phyloP scores from a whole-genome alignment of 2,888 invertebrate genomes.

The Tillus elongatus region DNA sequence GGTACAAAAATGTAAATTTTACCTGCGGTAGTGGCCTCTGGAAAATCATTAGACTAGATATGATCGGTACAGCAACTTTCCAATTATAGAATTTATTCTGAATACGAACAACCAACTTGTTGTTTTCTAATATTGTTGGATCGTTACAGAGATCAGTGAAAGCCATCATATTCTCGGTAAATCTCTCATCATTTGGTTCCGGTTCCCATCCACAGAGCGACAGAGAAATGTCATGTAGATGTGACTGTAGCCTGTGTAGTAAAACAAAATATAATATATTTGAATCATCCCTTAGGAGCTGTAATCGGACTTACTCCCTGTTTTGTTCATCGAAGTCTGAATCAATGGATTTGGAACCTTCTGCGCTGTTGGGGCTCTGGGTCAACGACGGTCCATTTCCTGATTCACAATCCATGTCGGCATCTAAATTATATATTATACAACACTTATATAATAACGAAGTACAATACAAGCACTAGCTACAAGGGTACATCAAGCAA shows the following conservation, averaged over 20 bases:
- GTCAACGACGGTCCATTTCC: conserved; percentile 93
- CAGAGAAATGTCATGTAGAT: conserved; percentile 56
- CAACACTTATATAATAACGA: conserved; percentile 30
- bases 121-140: conserved; percentile 65
- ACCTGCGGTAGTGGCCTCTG: conserved; percentile 75
- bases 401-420: conserved; percentile 87
- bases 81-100: conserved; percentile 85
- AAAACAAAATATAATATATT: conserved; percentile 6
- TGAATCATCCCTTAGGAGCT: neutral
- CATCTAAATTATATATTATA: conserved; percentile 41
- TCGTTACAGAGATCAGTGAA: conserved; percentile 59
- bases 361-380: conserved; percentile 85
- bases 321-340: conserved; percentile 74
- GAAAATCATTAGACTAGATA: conserved; percentile 80
- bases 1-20: too few relatives aligned
- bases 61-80: conserved; percentile 82
- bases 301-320: conserved; percentile 33
- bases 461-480: conserved; percentile 18
- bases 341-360: conserved; percentile 71
- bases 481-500: conserved; percentile 7
- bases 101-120: conserved; percentile 77
- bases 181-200: conserved; percentile 46
- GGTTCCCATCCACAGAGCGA: conserved; percentile 67
- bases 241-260: conserved; percentile 34
- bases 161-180: conserved; percentile 48